Base-by-base conservation (phyloP, 2,888 invertebrate species). In the Eilema caniola region DNA sequence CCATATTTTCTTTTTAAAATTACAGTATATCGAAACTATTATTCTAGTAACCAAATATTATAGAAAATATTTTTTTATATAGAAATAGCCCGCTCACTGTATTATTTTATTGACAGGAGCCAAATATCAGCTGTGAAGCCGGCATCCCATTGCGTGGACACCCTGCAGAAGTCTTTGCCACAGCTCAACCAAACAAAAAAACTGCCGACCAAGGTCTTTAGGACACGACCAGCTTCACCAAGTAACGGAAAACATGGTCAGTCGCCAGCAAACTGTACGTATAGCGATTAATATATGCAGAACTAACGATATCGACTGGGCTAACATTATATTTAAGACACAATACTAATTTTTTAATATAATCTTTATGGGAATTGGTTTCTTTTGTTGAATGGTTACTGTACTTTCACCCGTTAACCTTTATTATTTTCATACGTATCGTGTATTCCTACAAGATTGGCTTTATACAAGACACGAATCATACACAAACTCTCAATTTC, bases 131-230 rank as follows among this genome's bases (percentile, higher is more conserved):
- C 93, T 1, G 89, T 95, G 56, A 95, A 95, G 80, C 95, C 95
- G 11, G 95, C 95, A 0, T 95, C 95, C 0, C 95, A 95, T 78
- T 91, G 92, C 79, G 90, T 93, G 62, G 94, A 93, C 73, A 90
- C 92, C 1, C 78, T 93, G 2, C 94, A 90, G 79, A 89, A 89
- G 62, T 93, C 94, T 0, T 80, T 92, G 63, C 93, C 94, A 0
- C 92, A 92, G 74, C 81, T 92, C 63, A 79, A 82, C 16, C 66
- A 53, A 62, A 37, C 61, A 41, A 88, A 85, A 75, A 85, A 84
- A 70, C 37, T 79, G 0, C 69, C 76, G 0, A 66, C 73, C 23
- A 88, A 86, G 77, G 69, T 81, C 3, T 87, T 79, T 78, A 83
- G 89, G 47, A 77, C 85, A 3, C 81, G 79, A 3, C 86, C 88